Percentiles rank a stretch among this genome's conserved stretches.
These are phyloP conservation scores for Aporrectodea caliginosa DNA, from an alignment of 1,140 invertebrate genomes.

Conservation along the genomic window DNA sequence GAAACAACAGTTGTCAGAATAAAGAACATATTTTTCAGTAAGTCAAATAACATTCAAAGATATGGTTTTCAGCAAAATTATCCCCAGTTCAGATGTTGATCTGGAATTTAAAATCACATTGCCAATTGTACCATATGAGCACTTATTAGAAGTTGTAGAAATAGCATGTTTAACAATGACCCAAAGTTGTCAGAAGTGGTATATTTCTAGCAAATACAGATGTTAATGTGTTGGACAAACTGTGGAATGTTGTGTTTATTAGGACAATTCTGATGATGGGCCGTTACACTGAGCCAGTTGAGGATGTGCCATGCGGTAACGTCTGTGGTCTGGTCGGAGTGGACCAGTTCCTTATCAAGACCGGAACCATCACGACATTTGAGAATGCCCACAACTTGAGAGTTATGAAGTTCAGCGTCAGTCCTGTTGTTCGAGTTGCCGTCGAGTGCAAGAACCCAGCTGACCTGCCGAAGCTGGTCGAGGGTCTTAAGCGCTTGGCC, in stretches of 20 bases:
- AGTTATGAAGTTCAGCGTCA: conserved; percentile 85
- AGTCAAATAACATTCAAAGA: too few species aligned
- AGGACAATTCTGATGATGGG: conserved; percentile 99
- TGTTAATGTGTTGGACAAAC: background rate
- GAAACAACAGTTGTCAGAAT: too few species aligned
- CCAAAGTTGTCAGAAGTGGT: background rate
- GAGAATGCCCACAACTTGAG: conserved; percentile 99
- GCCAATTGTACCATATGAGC: background rate
- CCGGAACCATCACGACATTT: conserved; percentile 97
- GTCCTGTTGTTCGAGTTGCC: conserved; percentile 97
- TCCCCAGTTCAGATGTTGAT: background rate
- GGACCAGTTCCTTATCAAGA: conserved; percentile 99
- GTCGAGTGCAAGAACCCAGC: conserved; percentile 99
- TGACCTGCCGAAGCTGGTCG: conserved; percentile 97
- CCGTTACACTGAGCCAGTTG: conserved; percentile 97
- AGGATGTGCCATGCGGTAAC: conserved; percentile 98
- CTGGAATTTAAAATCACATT: background rate
- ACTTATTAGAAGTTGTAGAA: background rate
- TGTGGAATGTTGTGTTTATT: conserved; percentile 17
- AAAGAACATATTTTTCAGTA: too few species aligned
- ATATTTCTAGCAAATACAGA: background rate
- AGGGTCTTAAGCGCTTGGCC: conserved; percentile 93
- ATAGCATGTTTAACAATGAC: background rate
- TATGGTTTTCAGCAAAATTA: too few species aligned
- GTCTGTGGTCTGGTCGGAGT: conserved; percentile 99